Conservation (phyloP, 2,888 invertebrate species). For the Drosophila formosana region DNA sequence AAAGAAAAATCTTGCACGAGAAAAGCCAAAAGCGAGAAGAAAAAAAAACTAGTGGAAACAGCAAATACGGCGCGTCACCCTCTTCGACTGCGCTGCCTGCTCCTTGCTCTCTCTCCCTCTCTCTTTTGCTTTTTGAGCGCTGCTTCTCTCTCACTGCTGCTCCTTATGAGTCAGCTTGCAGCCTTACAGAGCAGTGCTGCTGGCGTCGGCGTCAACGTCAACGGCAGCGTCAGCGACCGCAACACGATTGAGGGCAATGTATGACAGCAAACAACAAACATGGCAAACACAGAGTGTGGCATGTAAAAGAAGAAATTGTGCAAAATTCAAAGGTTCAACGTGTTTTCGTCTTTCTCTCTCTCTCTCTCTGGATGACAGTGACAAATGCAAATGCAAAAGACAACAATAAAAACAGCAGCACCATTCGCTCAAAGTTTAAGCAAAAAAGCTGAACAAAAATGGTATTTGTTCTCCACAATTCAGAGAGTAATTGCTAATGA, state of each 20-base stretch:
- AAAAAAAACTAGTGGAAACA: slow-evolving; percentile 57
- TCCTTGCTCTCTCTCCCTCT: slow-evolving; percentile 40
- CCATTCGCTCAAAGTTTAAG: slow-evolving; percentile 1
- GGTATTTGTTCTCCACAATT: slow-evolving; percentile 52
- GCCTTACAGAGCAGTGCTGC: slow-evolving; percentile 45
- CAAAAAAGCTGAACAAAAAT: slow-evolving; percentile 41
- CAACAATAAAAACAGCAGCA: slow-evolving; percentile 17
- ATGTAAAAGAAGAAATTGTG: slow-evolving; percentile 56
- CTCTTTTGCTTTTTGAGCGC: slow-evolving; percentile 25
- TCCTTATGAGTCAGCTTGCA: slow-evolving; percentile 63
- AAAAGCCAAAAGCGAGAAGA: slow-evolving; percentile 42
- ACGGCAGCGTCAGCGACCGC: slow-evolving; percentile 34
- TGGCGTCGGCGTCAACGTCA: background rate
- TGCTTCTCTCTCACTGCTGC: slow-evolving; percentile 31
- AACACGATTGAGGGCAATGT: slow-evolving; percentile 62
- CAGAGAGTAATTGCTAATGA: slow-evolving; percentile 14
- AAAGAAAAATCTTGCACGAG: slow-evolving; percentile 53
- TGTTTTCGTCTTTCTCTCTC: slow-evolving; percentile 30
- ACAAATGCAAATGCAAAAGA: slow-evolving; percentile 55
- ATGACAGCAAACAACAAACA: slow-evolving; percentile 46
- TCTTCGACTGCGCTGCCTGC: slow-evolving; percentile 29
- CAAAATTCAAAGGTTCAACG: slow-evolving; percentile 56
- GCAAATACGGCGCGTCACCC: slow-evolving; percentile 48
- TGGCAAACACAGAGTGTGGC: slow-evolving; percentile 4
- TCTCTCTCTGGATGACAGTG: slow-evolving; percentile 31